These are phyloP conservation scores for Drosophila auraria DNA, from an alignment of 1,140 invertebrate species.

Conservation along the genomic window DNA sequence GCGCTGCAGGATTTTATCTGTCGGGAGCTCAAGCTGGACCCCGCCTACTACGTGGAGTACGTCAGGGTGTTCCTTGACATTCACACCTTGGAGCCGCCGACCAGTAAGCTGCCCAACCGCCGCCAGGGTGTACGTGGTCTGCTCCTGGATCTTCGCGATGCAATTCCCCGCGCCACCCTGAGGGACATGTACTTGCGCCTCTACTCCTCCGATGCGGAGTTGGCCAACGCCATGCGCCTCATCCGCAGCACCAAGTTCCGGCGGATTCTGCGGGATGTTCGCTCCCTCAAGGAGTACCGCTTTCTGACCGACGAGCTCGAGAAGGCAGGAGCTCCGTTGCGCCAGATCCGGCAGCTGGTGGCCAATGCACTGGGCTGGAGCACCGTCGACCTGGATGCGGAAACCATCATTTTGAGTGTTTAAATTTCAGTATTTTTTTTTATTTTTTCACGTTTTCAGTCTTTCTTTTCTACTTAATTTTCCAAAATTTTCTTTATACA, in stretches of 20 bases:
- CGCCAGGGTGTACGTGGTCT: slow-evolving; percentile 58
- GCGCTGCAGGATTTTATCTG: slow-evolving; percentile 50
- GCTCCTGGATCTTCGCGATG: slow-evolving; percentile 55
- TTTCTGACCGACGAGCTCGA: slow-evolving; percentile 30
- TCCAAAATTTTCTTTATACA: not conserved
- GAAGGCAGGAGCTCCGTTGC: slow-evolving; percentile 50
- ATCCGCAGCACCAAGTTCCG: slow-evolving; percentile 61
- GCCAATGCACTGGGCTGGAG: slow-evolving; percentile 59
- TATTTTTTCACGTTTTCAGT: not conserved
- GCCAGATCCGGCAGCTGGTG: slow-evolving; percentile 47
- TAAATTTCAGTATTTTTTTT: not conserved
- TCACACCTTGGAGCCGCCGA: slow-evolving; percentile 23
- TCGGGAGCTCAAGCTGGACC: slow-evolving; percentile 47
- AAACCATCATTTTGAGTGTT: slow-evolving; percentile 36
- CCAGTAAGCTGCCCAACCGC: slow-evolving; percentile 51
- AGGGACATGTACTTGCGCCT: slow-evolving; percentile 52
- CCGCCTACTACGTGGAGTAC: slow-evolving; percentile 50
- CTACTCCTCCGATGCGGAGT: slow-evolving; percentile 39
- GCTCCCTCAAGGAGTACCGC: slow-evolving; percentile 51
- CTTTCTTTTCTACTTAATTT: not conserved
- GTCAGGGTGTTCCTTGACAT: slow-evolving; percentile 46
- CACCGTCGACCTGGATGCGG: slow-evolving; percentile 42
- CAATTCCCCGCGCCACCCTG: slow-evolving; percentile 44
- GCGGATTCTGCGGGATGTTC: slow-evolving; percentile 43
- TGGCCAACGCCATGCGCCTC: slow-evolving; percentile 45